Percentiles rank a stretch among this genome's conserved stretches.
phyloP scores from a whole-genome alignment of 1,140 invertebrate genomes.

The Bombus soroeensis region DNA sequence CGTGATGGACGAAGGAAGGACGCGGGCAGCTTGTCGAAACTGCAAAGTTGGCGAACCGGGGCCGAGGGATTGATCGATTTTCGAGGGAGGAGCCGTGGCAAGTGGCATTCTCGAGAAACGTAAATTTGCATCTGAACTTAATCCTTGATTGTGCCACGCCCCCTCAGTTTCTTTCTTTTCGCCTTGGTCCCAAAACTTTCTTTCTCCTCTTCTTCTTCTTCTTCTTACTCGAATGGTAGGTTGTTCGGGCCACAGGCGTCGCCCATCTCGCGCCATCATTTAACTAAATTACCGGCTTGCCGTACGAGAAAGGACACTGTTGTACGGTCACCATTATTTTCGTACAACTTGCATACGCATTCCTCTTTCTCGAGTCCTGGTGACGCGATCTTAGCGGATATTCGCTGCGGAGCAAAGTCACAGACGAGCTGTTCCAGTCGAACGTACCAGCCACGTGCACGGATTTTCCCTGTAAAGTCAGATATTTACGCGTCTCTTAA shows the following conservation, averaged over 20 bases:
- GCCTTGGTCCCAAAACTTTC: conserved; percentile 37
- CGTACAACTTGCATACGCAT: not conserved
- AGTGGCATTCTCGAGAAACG: not conserved
- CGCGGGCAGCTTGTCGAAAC: not conserved
- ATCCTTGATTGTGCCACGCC: conserved; percentile 48
- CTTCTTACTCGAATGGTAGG: conserved; percentile 17
- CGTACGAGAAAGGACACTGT: conserved; percentile 40
- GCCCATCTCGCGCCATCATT: conserved; percentile 54
- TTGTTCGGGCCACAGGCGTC: conserved; percentile 53
- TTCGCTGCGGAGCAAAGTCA: not conserved
- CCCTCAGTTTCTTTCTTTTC: conserved; percentile 32
- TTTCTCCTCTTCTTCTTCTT: not conserved
- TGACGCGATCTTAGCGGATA: not conserved
- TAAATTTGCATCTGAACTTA: conserved; percentile 37
- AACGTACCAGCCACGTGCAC: no score
- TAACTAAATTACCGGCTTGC: conserved; percentile 61
- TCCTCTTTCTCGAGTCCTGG: not conserved
- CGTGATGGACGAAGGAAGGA: no score
- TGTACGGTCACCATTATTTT: conserved; percentile 28
- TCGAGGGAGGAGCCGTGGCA: not conserved
- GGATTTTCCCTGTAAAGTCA: no score
- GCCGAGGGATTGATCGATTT: not conserved
- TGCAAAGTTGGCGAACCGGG: not conserved
- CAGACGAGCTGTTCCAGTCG: no score
- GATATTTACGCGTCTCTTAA: no score